Percentiles rank a stretch among this genome's conserved stretches.
Conservation (phyloP, 2,113 vertebrate species). For the Amphilophus citrinellus region DNA sequence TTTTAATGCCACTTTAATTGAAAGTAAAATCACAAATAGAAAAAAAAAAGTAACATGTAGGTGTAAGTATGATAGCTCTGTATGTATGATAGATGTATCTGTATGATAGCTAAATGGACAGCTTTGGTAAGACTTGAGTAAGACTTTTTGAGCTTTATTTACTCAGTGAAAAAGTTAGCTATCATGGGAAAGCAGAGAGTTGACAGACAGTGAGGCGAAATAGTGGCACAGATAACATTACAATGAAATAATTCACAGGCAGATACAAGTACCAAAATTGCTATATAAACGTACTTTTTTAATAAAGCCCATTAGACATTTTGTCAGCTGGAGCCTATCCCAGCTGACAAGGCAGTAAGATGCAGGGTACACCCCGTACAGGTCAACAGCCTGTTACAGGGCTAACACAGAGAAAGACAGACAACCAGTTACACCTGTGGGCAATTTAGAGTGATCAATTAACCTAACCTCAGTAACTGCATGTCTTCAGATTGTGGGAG, state of each 20-base stretch:
- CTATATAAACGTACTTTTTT: background rate
- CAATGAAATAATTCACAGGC: background rate
- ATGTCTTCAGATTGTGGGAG: too few species aligned
- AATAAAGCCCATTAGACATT: background rate
- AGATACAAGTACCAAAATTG: background rate
- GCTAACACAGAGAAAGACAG: too few species aligned
- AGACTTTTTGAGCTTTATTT: background rate
- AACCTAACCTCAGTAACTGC: too few species aligned
- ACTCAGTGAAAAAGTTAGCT: background rate
- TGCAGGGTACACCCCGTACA: too few species aligned
- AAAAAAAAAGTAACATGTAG: background rate
- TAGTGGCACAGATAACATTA: background rate
- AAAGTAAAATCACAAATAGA: background rate
- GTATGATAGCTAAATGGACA: background rate
- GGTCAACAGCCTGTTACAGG: too few species aligned
- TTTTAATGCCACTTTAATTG: background rate
- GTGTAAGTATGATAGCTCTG: too few species aligned
- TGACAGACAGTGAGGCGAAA: background rate
- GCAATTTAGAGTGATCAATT: too few species aligned
- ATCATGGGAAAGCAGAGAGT: background rate
- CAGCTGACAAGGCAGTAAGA: too few species aligned
- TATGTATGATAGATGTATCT: background rate
- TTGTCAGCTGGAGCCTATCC: too few species aligned
- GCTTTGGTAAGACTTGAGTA: background rate
- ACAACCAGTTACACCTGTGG: too few species aligned